These are phyloP conservation scores for Athetis lepigone DNA, from an alignment of 2,888 invertebrate genomes.

Conservation along the genomic window DNA sequence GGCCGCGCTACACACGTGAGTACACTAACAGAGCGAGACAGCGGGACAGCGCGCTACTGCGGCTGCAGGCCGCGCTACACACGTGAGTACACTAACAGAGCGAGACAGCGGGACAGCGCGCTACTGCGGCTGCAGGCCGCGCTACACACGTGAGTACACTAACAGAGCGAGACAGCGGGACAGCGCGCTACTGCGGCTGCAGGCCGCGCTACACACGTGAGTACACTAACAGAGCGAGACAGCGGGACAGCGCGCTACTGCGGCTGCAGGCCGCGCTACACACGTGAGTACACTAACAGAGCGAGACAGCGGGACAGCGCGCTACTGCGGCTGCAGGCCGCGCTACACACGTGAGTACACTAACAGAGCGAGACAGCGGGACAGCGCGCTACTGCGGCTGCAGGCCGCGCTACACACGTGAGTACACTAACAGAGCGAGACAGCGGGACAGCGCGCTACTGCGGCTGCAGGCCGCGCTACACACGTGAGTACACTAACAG, in stretches of 20 bases:
- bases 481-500: constrained; percentile 52
- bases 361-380: constrained; percentile 2
- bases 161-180: not conserved
- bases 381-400: not conserved
- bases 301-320: constrained; percentile 14
- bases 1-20: not conserved
- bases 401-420: not conserved
- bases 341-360: constrained; percentile 61
- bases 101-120: not conserved
- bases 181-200: constrained; percentile 40
- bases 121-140: not conserved
- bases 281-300: too few species aligned
- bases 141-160: too few species aligned
- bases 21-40: not conserved
- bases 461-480: constrained; percentile 36
- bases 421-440: too few species aligned
- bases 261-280: not conserved
- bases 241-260: not conserved
- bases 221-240: constrained; percentile 35
- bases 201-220: constrained; percentile 53
- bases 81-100: constrained; percentile 47
- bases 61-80: constrained; percentile 45
- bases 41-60: constrained; percentile 37
- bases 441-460: constrained; percentile 37
- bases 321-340: constrained; percentile 26